phyloP scores from a whole-genome alignment of 2,888 invertebrate genomes.

The Hirtodrosophila confusa region DNA sequence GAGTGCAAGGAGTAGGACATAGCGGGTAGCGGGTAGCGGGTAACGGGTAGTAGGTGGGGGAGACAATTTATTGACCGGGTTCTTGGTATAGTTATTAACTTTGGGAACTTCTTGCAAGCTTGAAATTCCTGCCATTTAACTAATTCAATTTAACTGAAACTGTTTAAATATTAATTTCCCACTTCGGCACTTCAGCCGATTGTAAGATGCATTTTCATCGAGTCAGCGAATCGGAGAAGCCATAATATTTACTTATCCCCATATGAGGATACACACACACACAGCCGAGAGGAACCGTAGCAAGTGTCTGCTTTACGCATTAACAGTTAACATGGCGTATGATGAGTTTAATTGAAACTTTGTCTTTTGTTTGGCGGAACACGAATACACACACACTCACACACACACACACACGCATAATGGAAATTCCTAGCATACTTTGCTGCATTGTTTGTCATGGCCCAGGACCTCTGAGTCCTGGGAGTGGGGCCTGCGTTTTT shows the following conservation, averaged over 20 bases:
- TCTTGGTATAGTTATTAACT: conserved; percentile 20
- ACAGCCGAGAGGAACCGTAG: neutral
- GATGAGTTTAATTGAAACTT: conserved; percentile 50
- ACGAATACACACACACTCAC: conserved; percentile 20
- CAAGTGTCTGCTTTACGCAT: conserved; percentile 32
- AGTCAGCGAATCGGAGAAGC: conserved; percentile 1
- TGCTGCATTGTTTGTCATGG: conserved; percentile 51
- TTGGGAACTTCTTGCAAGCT: conserved; percentile 11
- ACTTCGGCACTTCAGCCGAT: conserved; percentile 1
- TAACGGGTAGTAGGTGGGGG: neutral
- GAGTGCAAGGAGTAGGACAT: neutral
- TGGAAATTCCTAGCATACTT: conserved; percentile 62
- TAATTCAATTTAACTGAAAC: conserved; percentile 34
- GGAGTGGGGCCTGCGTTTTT: conserved; percentile 5
- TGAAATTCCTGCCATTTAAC: conserved; percentile 17
- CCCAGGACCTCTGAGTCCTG: conserved; percentile 1
- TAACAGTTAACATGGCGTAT: conserved; percentile 34
- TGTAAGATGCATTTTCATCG: conserved; percentile 17
- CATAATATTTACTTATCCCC: conserved; percentile 19
- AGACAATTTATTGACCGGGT: conserved; percentile 34
- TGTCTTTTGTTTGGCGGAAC: conserved; percentile 47
- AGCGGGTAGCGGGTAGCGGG: neutral
- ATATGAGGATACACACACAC: neutral
- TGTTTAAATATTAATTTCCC: neutral
- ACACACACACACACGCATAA: conserved; percentile 45